These are phyloP conservation scores for Lamellibrachia luymesi DNA, from an alignment of 1,140 invertebrate species.

Conservation along the genomic window DNA sequence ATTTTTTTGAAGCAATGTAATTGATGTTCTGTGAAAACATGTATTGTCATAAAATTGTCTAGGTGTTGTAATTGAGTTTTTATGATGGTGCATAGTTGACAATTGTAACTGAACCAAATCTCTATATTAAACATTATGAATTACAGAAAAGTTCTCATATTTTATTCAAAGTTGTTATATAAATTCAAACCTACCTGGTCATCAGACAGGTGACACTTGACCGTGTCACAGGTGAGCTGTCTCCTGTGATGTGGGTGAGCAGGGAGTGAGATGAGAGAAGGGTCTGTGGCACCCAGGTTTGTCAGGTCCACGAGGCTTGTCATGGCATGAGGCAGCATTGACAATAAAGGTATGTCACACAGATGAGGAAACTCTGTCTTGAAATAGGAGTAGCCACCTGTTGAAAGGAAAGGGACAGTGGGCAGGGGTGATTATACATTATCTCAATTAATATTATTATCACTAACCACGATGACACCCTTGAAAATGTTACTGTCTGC, in stretches of 20 bases:
- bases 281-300: not conserved
- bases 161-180: not conserved
- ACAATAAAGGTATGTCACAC: not conserved
- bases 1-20: too few species aligned
- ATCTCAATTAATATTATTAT: too few species aligned
- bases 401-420: not conserved
- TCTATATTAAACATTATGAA: too few species aligned
- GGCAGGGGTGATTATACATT: not conserved
- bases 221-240: not conserved
- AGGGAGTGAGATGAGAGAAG: not conserved
- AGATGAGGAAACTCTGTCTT: not conserved
- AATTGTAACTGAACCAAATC: too few species aligned
- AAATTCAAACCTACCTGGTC: not conserved
- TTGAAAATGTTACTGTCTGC: too few species aligned
- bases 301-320: not conserved
- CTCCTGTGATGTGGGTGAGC: not conserved
- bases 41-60: too few species aligned
- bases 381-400: not conserved
- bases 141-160: not conserved
- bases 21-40: too few species aligned
- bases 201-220: not conserved
- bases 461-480: too few species aligned
- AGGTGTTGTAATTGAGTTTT: too few species aligned
- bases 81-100: too few species aligned
- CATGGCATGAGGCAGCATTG: not conserved